Evolutionary conservation across 1,140 invertebrate genomes (phyloP).

Genomic region (Achatina immaculata): DNA sequence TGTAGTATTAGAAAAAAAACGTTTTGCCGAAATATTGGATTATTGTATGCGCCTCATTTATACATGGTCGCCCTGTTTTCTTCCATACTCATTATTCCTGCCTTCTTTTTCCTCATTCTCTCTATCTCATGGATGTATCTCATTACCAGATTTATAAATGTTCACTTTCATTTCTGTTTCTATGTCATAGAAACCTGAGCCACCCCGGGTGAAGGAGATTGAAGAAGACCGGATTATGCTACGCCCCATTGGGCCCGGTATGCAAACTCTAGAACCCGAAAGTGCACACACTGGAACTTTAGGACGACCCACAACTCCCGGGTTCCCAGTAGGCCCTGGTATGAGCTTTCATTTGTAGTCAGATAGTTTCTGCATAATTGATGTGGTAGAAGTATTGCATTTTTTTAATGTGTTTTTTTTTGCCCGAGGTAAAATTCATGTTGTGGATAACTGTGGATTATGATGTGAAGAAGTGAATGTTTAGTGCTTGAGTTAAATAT

Average conservation of each 20-base stretch:
- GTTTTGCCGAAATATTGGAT: too few species aligned
- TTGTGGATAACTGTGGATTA: background rate
- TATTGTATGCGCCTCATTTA: too few species aligned
- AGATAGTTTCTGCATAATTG: background rate
- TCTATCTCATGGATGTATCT: too few species aligned
- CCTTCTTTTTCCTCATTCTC: too few species aligned
- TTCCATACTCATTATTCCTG: too few species aligned
- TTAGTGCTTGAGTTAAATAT: too few species aligned
- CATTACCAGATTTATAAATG: too few species aligned
- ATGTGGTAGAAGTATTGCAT: background rate
- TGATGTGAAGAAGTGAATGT: background rate
- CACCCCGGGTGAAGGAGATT: constrained; percentile 78
- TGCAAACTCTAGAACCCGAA: constrained; percentile 67
- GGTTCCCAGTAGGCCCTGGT: constrained; percentile 64
- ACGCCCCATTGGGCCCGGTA: constrained; percentile 67
- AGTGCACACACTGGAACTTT: constrained; percentile 58
- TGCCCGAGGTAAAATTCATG: background rate
- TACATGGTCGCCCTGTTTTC: too few species aligned
- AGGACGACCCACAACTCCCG: constrained; percentile 61
- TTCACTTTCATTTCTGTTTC: too few species aligned
- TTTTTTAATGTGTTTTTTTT: background rate
- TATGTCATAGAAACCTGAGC: constrained; percentile 37
- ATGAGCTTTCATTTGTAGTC: constrained; percentile 14
- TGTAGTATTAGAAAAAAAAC: too few species aligned
- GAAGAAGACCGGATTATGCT: constrained; percentile 68